Conservation (phyloP, 2,797 vertebrate species). For the Neoniphon sammara region DNA sequence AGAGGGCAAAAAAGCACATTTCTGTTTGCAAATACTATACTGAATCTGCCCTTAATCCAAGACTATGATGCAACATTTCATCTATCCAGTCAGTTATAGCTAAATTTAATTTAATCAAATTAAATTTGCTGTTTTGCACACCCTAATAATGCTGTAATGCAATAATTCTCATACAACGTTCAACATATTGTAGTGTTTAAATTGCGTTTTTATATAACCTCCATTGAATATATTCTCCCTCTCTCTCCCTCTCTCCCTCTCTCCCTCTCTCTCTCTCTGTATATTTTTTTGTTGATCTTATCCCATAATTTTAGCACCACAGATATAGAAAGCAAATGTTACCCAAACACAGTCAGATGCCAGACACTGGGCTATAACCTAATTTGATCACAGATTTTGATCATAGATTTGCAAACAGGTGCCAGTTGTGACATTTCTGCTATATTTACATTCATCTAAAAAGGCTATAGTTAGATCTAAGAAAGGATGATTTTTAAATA, state of each 20-base stretch:
- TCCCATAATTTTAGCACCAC: neutral
- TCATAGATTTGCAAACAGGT: neutral
- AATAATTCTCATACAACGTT: too few species aligned
- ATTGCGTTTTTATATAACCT: too few species aligned
- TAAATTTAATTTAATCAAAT: neutral
- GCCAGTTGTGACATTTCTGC: too few species aligned
- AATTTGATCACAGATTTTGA: neutral
- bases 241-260: too few species aligned
- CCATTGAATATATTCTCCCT: too few species aligned
- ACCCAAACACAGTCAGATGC: neutral
- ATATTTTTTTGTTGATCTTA: neutral
- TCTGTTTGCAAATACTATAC: constrained; percentile 26
- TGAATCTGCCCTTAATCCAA: constrained; percentile 21
- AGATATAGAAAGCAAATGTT: neutral
- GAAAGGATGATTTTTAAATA: neutral
- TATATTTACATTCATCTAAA: neutral
- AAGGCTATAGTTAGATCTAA: neutral
- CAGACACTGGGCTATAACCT: neutral
- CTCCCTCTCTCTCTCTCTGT: too few species aligned
- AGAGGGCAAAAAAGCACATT: constrained; percentile 22
- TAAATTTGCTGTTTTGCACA: too few species aligned
- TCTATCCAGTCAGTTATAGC: neutral
- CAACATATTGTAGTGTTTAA: too few species aligned
- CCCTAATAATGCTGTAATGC: too few species aligned
- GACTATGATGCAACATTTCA: constrained; percentile 4